These are phyloP conservation scores for Silvanus unidentatus DNA, from an alignment of 2,888 invertebrate species.

Conservation along the genomic window DNA sequence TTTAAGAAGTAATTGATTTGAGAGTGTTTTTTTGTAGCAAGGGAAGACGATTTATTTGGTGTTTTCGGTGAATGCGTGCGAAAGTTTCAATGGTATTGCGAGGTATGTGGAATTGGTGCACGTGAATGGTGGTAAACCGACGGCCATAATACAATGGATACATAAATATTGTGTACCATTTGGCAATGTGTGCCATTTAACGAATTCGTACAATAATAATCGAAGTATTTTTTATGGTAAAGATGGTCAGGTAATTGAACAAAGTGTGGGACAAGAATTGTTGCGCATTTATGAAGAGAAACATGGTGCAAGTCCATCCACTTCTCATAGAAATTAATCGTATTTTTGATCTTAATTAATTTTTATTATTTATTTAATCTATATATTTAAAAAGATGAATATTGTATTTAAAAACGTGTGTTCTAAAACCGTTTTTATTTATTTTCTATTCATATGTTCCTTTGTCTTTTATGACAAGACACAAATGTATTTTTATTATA, in stretches of 20 bases:
- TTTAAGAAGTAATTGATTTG: slow-evolving; percentile 2
- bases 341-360: no score
- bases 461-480: no score
- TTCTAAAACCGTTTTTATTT: no score
- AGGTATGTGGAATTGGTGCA: slow-evolving; percentile 10
- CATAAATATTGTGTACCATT: slow-evolving; percentile 3
- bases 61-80: neutral
- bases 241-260: slow-evolving; percentile 26
- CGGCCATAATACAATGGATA: slow-evolving; percentile 19
- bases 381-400: no score
- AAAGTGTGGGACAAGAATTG: slow-evolving; percentile 23
- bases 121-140: slow-evolving; percentile 15
- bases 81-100: slow-evolving; percentile 7
- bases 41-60: neutral
- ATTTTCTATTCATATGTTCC: no score
- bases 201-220: slow-evolving; percentile 25
- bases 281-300: slow-evolving; percentile 14
- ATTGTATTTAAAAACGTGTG: no score
- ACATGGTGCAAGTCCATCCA: no score
- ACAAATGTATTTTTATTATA: no score
- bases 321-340: no score
- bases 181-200: slow-evolving; percentile 22
- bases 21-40: slow-evolving; percentile 6
- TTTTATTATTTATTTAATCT: no score
- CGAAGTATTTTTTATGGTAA: slow-evolving; percentile 23